Base-by-base conservation (phyloP, 2,113 vertebrate species). In the Takifugu flavidus region DNA sequence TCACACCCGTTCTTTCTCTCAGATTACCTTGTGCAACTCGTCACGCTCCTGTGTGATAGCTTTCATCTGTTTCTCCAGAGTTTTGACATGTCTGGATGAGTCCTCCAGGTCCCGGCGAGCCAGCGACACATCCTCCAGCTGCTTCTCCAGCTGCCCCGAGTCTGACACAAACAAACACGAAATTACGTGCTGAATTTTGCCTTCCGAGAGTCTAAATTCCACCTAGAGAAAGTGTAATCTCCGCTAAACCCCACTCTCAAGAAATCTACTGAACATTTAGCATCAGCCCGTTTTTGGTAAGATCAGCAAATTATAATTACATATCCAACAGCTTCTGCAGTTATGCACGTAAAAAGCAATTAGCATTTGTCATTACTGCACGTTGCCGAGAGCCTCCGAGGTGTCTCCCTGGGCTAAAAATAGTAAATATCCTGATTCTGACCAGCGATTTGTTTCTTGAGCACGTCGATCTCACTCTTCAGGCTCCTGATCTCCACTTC, bases 391-490 rank as follows among this genome's bases (percentile, higher is more conserved):
- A 31, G 3, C 28, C 28, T 39, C 11, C 4, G 31, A 11, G 11
- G 34, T 1, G 34, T 39, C 34, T 39, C 15, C 1, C 15, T 14
- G 25, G 26, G 55, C 20, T 47, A 3, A 42, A 20, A 10, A 28
- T 8, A 47, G 43, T 11, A 7, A 20, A 39, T 14, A 10, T 26
- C 7, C 6, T 10, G 34, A 49, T 49, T 3, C 78, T 80, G 81
- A 98, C 96, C 96, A 80, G 93, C 91, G 45, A 96, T 89, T 84
- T 98, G 95, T 70, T 95, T 96, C 89, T 93, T 98, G 68, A 99
- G 89, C 62, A 91, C 91, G 83, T 98, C 95, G 49, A 97, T 95
- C 91, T 99, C 97, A 60, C 92, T 95, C 86, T 95, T 98, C 72
- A 99, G 91, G 76, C 87, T 93, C 86, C 93, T 92, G 75, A 99